Conservation (phyloP, 2,888 invertebrate species). For the Apodemia hepburni region DNA sequence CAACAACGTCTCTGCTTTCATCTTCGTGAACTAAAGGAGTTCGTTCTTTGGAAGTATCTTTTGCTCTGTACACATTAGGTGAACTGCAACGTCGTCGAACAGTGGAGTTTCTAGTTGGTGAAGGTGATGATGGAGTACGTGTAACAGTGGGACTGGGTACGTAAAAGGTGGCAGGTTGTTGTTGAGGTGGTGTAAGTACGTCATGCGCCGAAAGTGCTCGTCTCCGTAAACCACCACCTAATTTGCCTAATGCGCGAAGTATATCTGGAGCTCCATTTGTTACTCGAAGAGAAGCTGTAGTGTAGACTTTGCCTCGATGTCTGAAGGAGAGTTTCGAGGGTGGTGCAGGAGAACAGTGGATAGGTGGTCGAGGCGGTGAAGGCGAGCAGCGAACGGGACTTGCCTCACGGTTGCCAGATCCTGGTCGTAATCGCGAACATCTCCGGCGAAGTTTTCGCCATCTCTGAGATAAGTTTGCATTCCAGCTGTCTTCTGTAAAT, state of each 20-base stretch:
- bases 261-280: constrained; percentile 83
- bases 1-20: constrained; percentile 64
- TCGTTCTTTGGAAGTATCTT: constrained; percentile 52
- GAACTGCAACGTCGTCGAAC: constrained; percentile 67
- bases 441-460: constrained; percentile 87
- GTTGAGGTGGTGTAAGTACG: constrained; percentile 79
- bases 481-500: constrained; percentile 85
- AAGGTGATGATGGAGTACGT: constrained; percentile 67
- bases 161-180: constrained; percentile 83
- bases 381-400: constrained; percentile 80
- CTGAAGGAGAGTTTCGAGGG: constrained; percentile 69
- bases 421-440: constrained; percentile 84
- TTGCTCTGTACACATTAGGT: constrained; percentile 65
- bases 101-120: constrained; percentile 55
- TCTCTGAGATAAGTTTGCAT: constrained; percentile 87
- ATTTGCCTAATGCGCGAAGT: constrained; percentile 83
- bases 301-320: constrained; percentile 74
- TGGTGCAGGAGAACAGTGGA: constrained; percentile 72
- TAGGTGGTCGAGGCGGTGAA: constrained; percentile 72
- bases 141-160: constrained; percentile 82
- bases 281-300: constrained; percentile 70
- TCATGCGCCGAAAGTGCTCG: constrained; percentile 86
- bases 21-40: constrained; percentile 62
- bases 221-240: constrained; percentile 84
- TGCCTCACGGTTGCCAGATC: constrained; percentile 76